Evolutionary conservation across 2,113 vertebrate genomes (phyloP).

Genomic region (Notiomystis cincta): DNA sequence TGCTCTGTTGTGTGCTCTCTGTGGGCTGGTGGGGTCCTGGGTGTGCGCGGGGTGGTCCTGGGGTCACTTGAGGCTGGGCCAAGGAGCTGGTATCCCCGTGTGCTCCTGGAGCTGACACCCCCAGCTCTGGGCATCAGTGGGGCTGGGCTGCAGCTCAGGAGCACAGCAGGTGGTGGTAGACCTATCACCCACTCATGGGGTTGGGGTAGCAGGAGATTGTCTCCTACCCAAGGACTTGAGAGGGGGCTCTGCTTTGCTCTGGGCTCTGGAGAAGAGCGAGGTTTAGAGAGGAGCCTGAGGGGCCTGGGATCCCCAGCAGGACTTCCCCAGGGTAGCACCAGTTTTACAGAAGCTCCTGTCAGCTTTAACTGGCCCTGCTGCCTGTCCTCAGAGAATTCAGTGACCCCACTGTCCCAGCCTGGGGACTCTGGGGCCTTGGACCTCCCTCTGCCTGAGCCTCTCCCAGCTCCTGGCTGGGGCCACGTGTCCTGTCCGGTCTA

Average conservation of each 20-base stretch:
- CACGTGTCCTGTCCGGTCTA: slow-evolving; percentile 1
- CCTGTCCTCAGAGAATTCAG: background rate
- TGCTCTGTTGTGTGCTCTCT: background rate
- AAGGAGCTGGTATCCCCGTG: background rate
- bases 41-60: background rate
- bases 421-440: background rate
- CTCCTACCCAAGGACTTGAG: background rate
- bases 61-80: background rate
- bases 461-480: background rate
- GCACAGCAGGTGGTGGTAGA: background rate
- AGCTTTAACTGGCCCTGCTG: background rate
- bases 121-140: background rate
- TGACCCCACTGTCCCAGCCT: background rate
- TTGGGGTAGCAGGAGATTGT: fast-evolving
- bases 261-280: background rate
- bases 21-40: background rate
- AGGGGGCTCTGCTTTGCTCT: background rate
- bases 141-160: background rate
- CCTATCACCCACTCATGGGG: background rate
- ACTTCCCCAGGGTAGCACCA: fast-evolving
- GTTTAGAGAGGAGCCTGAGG: background rate
- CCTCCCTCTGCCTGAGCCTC: background rate
- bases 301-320: background rate
- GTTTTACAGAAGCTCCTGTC: background rate
- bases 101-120: background rate